Evolutionary conservation across 2,888 invertebrate species (phyloP).

Genomic region (Desoria tigrina): DNA sequence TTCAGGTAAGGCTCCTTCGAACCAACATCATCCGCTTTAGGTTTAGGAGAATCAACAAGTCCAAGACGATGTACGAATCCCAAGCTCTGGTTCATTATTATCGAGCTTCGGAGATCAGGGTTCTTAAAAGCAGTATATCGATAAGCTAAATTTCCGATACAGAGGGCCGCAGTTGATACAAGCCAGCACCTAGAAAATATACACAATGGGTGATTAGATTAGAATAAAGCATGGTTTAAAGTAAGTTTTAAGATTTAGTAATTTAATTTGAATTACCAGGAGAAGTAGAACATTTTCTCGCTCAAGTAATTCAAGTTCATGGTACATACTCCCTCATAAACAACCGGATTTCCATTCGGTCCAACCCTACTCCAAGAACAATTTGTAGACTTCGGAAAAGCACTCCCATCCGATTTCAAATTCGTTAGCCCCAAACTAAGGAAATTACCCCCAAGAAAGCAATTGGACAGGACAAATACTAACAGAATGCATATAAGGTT

Average conservation of each 20-base stretch:
- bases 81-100: background rate
- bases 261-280: too few relatives aligned
- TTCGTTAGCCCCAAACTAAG: background rate
- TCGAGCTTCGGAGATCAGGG: background rate
- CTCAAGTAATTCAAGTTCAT: constrained; percentile 13
- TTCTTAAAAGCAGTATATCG: background rate
- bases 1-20: background rate
- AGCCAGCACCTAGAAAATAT: constrained; percentile 12
- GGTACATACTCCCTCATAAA: constrained; percentile 7
- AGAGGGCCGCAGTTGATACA: background rate
- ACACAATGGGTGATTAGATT: too few relatives aligned
- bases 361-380: constrained; percentile 5
- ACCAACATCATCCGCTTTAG: too few relatives aligned
- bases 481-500: background rate
- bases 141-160: background rate
- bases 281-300: background rate
- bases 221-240: too few relatives aligned
- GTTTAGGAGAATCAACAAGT: too few relatives aligned
- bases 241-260: too few relatives aligned
- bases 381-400: background rate
- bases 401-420: too few relatives aligned
- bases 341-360: background rate
- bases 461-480: background rate
- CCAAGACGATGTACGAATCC: background rate
- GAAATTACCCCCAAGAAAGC: background rate